Base-by-base conservation (phyloP, 2,113 vertebrate species). In the Triplophysa rosa region DNA sequence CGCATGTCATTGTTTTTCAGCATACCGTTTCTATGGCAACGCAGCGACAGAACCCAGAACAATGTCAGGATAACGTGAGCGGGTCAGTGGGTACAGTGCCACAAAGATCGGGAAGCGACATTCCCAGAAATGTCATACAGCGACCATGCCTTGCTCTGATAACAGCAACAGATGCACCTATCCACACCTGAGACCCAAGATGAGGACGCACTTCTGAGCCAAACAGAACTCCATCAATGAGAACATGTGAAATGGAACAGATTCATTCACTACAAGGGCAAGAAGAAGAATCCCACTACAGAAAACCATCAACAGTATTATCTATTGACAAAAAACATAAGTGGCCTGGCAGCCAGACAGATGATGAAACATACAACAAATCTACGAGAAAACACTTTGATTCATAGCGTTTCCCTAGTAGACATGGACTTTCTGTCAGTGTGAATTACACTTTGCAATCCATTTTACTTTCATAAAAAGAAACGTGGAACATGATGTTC, bases 121-220 rank as follows among this genome's bases (percentile, higher is more conserved):
- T 83, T 83, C 58, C 81, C 69, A 78, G 73, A 64, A 70, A 58
- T 16, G 33, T 70, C 23, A 37, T 37, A 37, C 33, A 26, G 14
- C 24, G 49, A 54, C 40, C 67, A 56, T 67, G 47, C n/a, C 24
- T 58, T 49, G 23, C 61, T 65, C n/a, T 54, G 52, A 66, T 40
- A 64, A 77, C n/a, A 8, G 64, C 37, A 52, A 23, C 77, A 49
- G 26, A 61, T 40, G 14, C 63, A 21, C 58, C 33, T 45, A 45
- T 73, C 73, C 80, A 80, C 74, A 77, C 80, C 80, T 66, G 69
- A 40, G 66, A 74, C 45, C 52, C 62, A 40, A 24, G 54, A 66
- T 12, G 7, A 16, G 33, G 59, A 63, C n/a, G 21, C 33, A 73
- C 63, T 45, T 72, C 73, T 68, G 23, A 49, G 56, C 40, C 66